Evolutionary conservation across 2,888 invertebrate genomes (phyloP), one percentile per base, ranked within the genome.

Genomic region (Corbicula japonica): DNA sequence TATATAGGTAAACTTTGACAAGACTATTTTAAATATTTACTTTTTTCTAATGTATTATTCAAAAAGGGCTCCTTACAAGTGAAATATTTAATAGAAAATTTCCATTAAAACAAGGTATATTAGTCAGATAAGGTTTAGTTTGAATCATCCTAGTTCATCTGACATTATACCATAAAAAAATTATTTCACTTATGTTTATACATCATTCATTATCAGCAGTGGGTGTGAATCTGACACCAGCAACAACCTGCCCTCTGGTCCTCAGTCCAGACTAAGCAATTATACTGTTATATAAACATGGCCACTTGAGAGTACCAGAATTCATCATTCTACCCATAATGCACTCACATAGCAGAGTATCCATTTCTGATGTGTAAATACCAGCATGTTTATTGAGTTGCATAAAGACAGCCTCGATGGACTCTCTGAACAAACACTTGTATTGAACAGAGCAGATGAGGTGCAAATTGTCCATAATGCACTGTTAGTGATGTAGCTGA

Each of bases 201-300:
- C 34, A 50, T 34, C n/a, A 48, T 12, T 15, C 15, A 15, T 66
- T 54, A 66, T 66, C 66, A 50, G n/a, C 35, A 2, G 21, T 15
- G 21, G 21, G 35, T 35, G 58, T 58, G 30, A 54, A 66, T 41
- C 66, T 41, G 52, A 66, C 66, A 66, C 65, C 65, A 21, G 26
- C 41, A 30, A 30, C 18, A 18, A n/a, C 21, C 30, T 10, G 30
- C 66, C 52, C 38, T n/a, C 18, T 30, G 54, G 66, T 21, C 34
- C 28, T 12, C 23, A 54, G 66, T 54, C 66, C 66, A 66, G 54
- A 28, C 54, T 15, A 1, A 15, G 21, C 54, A 54, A 41, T 66
- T 52, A 41, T 54, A 21, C 66, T 54, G 38, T 52, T 66, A 66
- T 66, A 54, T 66, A 66, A 52, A 66, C 66, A 66, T 38, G 21